These are phyloP conservation scores for Drosophila imparisetae DNA, from an alignment of 2,888 invertebrate species.

Conservation along the genomic window DNA sequence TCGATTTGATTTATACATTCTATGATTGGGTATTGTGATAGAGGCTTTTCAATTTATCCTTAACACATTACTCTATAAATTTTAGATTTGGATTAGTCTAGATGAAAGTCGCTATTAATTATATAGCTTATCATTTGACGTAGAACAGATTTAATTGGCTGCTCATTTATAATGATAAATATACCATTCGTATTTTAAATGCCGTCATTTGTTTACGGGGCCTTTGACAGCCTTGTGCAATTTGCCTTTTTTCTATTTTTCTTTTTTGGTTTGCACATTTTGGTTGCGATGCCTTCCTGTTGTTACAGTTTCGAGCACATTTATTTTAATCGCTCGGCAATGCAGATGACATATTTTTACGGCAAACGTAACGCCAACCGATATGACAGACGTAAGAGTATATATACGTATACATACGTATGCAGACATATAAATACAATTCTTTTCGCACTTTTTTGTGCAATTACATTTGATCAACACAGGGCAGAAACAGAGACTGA, in stretches of 20 bases:
- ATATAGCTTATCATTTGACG: slow-evolving; percentile 27
- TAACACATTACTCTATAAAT: neutral
- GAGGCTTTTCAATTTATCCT: neutral
- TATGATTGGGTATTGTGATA: neutral
- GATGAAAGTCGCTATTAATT: neutral
- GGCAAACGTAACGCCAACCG: slow-evolving; percentile 14
- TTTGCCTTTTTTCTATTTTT: neutral
- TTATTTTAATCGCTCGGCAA: slow-evolving; percentile 49
- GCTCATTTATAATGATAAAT: slow-evolving; percentile 23
- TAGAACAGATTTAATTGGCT: slow-evolving; percentile 10
- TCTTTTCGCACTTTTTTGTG: neutral
- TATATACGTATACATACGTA: neutral
- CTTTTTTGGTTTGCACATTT: slow-evolving; percentile 24
- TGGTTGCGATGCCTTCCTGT: slow-evolving; percentile 51
- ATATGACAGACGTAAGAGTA: slow-evolving; percentile 13
- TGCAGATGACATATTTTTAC: slow-evolving; percentile 38
- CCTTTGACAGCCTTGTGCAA: slow-evolving; percentile 35
- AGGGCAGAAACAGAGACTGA: neutral
- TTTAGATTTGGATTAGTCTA: neutral
- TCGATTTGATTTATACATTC: neutral
- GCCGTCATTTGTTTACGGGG: slow-evolving; percentile 35
- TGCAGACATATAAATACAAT: neutral
- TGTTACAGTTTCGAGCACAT: slow-evolving; percentile 48
- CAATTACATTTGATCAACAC: slow-evolving; percentile 1
- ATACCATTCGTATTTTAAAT: slow-evolving; percentile 33